Evolutionary conservation across 2,113 vertebrate species (phyloP).

Genomic region (Pterocles orientalis): DNA sequence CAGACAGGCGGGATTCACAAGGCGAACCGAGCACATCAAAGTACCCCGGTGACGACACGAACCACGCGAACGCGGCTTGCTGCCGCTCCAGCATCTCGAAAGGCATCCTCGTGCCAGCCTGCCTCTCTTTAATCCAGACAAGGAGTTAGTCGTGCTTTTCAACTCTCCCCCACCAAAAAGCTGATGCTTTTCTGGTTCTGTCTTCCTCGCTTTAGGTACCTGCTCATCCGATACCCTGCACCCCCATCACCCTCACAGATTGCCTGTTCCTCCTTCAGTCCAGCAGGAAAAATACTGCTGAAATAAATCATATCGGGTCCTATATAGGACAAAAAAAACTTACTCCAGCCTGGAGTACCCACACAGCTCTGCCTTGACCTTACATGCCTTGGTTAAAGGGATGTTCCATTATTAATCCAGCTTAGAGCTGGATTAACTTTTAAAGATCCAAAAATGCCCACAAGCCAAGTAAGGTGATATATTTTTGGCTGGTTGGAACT

Average conservation of each 20-base stretch:
- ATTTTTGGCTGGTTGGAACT: constrained; percentile 37
- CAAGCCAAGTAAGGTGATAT: constrained; percentile 17
- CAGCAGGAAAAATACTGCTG: not conserved
- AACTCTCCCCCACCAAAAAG: fast-evolving
- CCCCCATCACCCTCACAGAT: fast-evolving
- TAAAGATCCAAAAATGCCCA: constrained; percentile 58
- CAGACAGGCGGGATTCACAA: not conserved
- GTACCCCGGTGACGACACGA: not conserved
- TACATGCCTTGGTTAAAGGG: constrained; percentile 52
- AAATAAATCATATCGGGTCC: not conserved
- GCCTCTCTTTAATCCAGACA: not conserved
- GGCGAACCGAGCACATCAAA: not conserved
- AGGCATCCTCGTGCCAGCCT: not conserved
- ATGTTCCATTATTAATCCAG: constrained; percentile 63
- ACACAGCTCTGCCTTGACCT: constrained; percentile 33
- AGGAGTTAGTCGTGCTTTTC: not conserved
- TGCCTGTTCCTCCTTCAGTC: not conserved
- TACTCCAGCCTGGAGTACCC: constrained; percentile 5
- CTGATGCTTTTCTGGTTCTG: not conserved
- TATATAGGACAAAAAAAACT: not conserved
- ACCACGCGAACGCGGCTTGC: not conserved
- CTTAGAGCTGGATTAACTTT: constrained; percentile 67
- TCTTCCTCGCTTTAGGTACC: not conserved
- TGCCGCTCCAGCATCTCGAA: not conserved
- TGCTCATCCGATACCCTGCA: not conserved